A percentile compares a stretch with the other conserved stretches of the same genome.
These are phyloP conservation scores for Promerops cafer DNA, from an alignment of 2,113 vertebrate species.

Conservation along the genomic window DNA sequence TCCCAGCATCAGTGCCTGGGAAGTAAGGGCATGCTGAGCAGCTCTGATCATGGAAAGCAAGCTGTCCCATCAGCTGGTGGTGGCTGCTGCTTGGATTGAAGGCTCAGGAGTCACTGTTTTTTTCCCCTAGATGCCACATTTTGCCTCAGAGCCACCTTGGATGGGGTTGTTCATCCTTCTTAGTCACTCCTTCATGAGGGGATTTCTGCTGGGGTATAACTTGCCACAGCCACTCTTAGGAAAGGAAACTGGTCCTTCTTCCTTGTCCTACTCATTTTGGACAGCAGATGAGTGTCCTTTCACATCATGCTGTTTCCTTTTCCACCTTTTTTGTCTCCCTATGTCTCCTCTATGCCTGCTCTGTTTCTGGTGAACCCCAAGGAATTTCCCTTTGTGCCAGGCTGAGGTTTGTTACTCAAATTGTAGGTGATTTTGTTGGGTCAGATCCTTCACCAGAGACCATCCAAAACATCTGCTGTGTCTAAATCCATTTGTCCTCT, in stretches of 20 bases:
- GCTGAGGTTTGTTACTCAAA: not conserved
- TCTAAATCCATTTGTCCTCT: not conserved
- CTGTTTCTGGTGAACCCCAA: not conserved
- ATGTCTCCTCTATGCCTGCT: not conserved
- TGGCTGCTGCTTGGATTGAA: not conserved
- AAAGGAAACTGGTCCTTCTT: not conserved
- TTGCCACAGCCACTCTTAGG: not conserved
- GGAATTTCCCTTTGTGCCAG: not conserved
- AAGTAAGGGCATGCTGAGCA: not conserved
- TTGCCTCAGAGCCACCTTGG: not conserved
- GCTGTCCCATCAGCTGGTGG: not conserved
- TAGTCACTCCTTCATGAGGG: not conserved
- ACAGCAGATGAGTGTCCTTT: not conserved
- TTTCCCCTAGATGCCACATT: not conserved
- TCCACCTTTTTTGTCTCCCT: not conserved
- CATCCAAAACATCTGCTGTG: not conserved
- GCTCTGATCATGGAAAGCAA: not conserved
- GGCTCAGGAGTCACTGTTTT: not conserved
- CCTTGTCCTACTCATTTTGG: not conserved
- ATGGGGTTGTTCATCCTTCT: not conserved
- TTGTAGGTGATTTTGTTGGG: not conserved
- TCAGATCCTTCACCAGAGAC: not conserved
- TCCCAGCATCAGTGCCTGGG: not conserved
- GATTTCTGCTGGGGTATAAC: not conserved
- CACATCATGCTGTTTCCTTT: not conserved